Conservation (phyloP, 2,797 vertebrate genomes). For the Siniperca obscura region DNA sequence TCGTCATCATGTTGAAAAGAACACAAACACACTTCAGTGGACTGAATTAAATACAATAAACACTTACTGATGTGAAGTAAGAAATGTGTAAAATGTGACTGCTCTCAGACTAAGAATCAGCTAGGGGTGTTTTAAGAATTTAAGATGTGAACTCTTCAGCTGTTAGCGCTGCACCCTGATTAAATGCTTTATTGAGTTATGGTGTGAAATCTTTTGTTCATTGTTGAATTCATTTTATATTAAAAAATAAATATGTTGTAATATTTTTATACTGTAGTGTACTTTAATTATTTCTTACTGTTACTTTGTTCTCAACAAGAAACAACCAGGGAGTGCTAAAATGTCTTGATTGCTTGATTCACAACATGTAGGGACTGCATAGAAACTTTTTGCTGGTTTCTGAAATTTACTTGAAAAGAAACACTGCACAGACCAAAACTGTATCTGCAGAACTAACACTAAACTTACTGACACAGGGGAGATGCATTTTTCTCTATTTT, state of each 20-base stretch:
- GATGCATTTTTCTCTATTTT: too few relatives aligned
- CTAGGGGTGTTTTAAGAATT: not conserved
- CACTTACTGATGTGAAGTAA: not conserved
- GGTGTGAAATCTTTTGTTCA: not conserved
- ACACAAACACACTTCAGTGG: not conserved
- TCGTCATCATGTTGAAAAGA: not conserved
- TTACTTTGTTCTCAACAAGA: not conserved
- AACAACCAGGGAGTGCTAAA: not conserved
- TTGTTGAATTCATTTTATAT: conserved; percentile 10
- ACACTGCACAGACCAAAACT: too few relatives aligned
- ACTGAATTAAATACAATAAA: not conserved
- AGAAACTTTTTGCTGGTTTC: too few relatives aligned
- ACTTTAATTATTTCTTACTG: not conserved
- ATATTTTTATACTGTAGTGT: conserved; percentile 1
- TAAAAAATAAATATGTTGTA: conserved; percentile 51
- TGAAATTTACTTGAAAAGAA: too few relatives aligned
- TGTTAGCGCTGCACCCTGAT: not conserved
- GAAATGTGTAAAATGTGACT: conserved; percentile 5
- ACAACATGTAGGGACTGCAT: too few relatives aligned
- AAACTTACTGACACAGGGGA: too few relatives aligned
- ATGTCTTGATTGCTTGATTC: not conserved
- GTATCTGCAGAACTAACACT: too few relatives aligned
- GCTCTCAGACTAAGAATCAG: not conserved
- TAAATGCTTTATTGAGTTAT: not conserved
- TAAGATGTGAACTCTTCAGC: not conserved